Percentiles rank a stretch among this genome's conserved stretches.
These are phyloP conservation scores for Xestia sexstrigata DNA, from an alignment of 2,888 invertebrate species.

Conservation along the genomic window DNA sequence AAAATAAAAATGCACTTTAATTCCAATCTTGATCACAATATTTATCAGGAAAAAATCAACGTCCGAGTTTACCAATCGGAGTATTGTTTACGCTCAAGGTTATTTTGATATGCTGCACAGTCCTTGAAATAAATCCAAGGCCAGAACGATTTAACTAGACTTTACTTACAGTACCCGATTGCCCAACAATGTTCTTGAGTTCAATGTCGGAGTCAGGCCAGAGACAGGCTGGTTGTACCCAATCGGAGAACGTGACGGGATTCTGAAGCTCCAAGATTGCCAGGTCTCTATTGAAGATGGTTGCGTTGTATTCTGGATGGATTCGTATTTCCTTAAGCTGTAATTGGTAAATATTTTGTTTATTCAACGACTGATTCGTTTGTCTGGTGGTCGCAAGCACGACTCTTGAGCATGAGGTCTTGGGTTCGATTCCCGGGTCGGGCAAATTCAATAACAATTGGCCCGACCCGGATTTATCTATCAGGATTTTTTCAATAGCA, in stretches of 20 bases:
- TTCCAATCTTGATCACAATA: not conserved
- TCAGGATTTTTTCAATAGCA: too few relatives aligned
- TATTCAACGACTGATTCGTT: not conserved
- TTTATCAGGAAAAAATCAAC: not conserved
- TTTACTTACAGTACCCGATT: slow-evolving; percentile 13
- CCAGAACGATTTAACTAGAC: not conserved
- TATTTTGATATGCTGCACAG: not conserved
- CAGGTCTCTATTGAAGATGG: not conserved
- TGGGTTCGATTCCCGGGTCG: too few relatives aligned
- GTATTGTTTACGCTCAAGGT: not conserved
- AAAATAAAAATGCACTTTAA: not conserved
- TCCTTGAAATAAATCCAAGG: not conserved
- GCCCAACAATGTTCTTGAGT: slow-evolving; percentile 4
- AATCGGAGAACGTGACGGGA: slow-evolving; percentile 1
- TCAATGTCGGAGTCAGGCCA: slow-evolving; percentile 18
- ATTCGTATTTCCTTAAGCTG: not conserved
- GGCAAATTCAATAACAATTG: too few relatives aligned
- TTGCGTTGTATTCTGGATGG: slow-evolving; percentile 4
- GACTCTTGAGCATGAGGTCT: too few relatives aligned
- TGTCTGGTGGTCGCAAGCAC: not conserved
- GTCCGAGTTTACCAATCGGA: too few relatives aligned
- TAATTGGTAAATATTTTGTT: not conserved
- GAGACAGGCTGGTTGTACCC: slow-evolving; percentile 22
- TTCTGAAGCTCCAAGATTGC: slow-evolving; percentile 21
- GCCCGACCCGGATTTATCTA: too few relatives aligned